A percentile compares a stretch with the other conserved stretches of the same genome.
phyloP scores from a whole-genome alignment of 1,140 invertebrate genomes.

The Ephestia elutella region DNA sequence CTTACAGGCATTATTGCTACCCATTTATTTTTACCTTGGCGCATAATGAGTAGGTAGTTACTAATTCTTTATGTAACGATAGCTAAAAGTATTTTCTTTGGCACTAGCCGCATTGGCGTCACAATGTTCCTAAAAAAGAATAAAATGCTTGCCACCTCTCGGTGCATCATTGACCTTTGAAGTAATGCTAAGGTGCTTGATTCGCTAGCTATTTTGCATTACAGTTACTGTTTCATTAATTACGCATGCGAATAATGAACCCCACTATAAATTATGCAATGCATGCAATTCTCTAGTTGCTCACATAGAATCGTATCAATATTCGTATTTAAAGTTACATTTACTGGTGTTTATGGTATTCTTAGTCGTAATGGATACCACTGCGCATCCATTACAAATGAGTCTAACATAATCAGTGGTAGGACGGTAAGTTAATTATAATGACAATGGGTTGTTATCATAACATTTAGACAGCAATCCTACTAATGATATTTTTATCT shows the following conservation, averaged over 20 bases:
- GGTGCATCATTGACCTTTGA: neutral
- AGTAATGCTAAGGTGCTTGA: neutral
- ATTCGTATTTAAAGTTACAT: neutral
- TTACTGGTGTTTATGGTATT: neutral
- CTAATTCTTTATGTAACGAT: slow-evolving; percentile 33
- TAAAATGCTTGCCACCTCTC: neutral
- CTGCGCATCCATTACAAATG: slow-evolving; percentile 3
- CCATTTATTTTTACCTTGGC: slow-evolving; percentile 41
- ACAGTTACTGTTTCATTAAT: neutral
- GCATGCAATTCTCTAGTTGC: neutral
- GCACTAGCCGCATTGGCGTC: slow-evolving; percentile 1
- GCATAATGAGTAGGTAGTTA: slow-evolving; percentile 15
- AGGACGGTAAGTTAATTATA: neutral
- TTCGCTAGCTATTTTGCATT: neutral
- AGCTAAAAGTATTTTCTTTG: slow-evolving; percentile 24
- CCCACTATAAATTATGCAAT: neutral
- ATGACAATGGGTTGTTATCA: slow-evolving; percentile 4
- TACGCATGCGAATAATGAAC: neutral
- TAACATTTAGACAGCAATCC: neutral
- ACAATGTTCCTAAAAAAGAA: neutral
- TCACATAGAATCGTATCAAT: neutral
- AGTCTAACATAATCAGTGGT: neutral
- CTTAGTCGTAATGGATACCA: neutral
- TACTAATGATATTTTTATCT: neutral
- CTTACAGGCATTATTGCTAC: slow-evolving; percentile 24